These are phyloP conservation scores for Rhynchonema sp. DNA, from an alignment of 2,888 invertebrate species.

Conservation along the genomic window DNA sequence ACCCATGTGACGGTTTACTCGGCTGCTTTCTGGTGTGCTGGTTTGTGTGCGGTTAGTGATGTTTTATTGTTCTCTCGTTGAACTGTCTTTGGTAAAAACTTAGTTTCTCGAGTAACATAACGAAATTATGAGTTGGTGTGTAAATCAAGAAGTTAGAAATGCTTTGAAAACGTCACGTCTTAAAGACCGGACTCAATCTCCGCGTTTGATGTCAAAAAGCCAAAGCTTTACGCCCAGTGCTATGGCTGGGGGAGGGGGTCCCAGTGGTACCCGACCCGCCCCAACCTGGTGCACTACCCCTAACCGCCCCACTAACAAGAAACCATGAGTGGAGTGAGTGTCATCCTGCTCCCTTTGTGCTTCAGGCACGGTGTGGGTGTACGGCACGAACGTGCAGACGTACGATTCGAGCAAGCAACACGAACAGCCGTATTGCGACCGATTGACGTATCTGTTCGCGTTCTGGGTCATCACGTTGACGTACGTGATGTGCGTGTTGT, in stretches of 20 bases:
- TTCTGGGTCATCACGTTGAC: conserved; percentile 22
- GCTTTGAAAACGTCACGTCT: too few species aligned
- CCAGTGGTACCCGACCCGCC: too few species aligned
- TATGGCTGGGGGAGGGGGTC: too few species aligned
- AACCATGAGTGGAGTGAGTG: neutral
- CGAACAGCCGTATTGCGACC: neutral
- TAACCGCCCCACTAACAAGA: too few species aligned
- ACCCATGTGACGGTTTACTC: conserved; percentile 20
- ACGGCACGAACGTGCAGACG: neutral
- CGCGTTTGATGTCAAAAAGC: too few species aligned
- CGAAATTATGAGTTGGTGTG: too few species aligned
- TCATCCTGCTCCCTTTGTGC: neutral
- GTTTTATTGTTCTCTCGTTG: too few species aligned
- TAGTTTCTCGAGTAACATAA: too few species aligned
- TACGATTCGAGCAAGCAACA: neutral
- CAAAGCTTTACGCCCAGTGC: too few species aligned
- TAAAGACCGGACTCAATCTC: too few species aligned
- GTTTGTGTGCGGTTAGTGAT: conserved; percentile 45
- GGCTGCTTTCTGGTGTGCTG: conserved; percentile 47
- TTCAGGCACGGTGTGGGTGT: conserved; percentile 11
- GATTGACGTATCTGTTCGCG: neutral
- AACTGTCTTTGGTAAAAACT: too few species aligned
- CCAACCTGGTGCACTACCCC: too few species aligned
- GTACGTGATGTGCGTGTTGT: conserved; percentile 41
- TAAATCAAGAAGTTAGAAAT: neutral